These are phyloP conservation scores for Ornithorhynchus anatinus DNA, from an alignment of 2,113 vertebrate genomes.

Conservation along the genomic window DNA sequence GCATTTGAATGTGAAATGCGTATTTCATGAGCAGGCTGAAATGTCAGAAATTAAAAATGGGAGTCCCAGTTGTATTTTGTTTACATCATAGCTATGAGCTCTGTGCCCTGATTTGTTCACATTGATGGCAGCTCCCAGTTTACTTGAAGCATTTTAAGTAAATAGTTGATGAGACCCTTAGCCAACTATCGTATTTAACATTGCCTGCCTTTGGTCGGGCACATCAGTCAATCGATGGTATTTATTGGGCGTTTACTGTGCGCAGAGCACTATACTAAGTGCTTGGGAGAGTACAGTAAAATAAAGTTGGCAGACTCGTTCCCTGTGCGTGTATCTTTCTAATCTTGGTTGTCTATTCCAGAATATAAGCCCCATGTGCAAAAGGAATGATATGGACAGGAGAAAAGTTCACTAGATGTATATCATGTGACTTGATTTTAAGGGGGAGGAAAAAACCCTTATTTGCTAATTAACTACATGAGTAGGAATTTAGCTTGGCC, in stretches of 20 bases:
- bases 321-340: too few species aligned
- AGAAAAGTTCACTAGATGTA: too few species aligned
- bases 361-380: too few species aligned
- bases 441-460: too few species aligned
- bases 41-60: slow-evolving; percentile 33
- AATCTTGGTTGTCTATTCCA: too few species aligned
- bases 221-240: neutral
- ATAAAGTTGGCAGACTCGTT: too few species aligned
- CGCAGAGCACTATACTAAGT: too few species aligned
- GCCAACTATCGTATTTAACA: neutral
- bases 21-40: slow-evolving; percentile 35
- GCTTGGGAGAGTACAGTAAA: too few species aligned
- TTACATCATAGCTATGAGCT: slow-evolving; percentile 57
- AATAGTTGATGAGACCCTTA: too few species aligned
- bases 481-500: slow-evolving; percentile 8
- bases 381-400: too few species aligned
- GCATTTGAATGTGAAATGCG: slow-evolving; percentile 43
- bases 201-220: neutral
- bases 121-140: slow-evolving; percentile 43
- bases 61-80: slow-evolving; percentile 47
- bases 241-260: neutral
- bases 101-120: slow-evolving; percentile 49
- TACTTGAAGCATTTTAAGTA: too few species aligned
- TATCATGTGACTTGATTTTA: neutral
- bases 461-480: neutral